Percentiles rank a stretch among this genome's conserved stretches.
These are phyloP conservation scores for Pimephales promelas DNA, from an alignment of 2,113 vertebrate species.

Conservation along the genomic window DNA sequence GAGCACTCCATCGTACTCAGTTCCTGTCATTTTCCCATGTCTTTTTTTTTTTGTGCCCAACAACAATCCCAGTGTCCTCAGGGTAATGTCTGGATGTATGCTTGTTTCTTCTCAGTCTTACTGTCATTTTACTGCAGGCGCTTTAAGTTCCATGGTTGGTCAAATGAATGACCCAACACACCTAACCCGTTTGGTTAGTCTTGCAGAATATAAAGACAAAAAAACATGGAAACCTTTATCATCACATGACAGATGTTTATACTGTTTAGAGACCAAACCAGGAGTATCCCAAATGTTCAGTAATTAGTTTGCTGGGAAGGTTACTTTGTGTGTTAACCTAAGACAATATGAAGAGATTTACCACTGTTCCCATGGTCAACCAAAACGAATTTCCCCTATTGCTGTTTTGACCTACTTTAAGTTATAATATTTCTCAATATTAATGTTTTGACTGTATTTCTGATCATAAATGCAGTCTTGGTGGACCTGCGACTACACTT, in stretches of 20 bases:
- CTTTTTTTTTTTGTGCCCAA: neutral
- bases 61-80: neutral
- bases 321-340: neutral
- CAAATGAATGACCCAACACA: neutral
- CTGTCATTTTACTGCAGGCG: neutral
- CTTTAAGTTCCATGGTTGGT: neutral
- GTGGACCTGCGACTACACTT: neutral
- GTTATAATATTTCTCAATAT: too few relatives aligned
- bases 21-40: neutral
- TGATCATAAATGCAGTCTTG: too few relatives aligned
- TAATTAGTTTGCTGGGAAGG: neutral
- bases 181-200: neutral
- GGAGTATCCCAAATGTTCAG: neutral
- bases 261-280: slow-evolving; percentile 2
- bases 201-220: neutral
- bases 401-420: neutral
- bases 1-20: neutral
- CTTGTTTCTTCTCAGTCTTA: neutral
- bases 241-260: neutral
- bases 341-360: neutral
- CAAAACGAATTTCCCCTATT: neutral
- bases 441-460: too few relatives aligned
- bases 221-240: neutral
- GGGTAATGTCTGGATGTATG: slow-evolving; percentile 1
- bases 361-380: neutral